Evolutionary conservation across 1,140 invertebrate genomes (phyloP), one percentile per base, ranked within the genome.

Genomic region (Temnothorax nylanderi): DNA sequence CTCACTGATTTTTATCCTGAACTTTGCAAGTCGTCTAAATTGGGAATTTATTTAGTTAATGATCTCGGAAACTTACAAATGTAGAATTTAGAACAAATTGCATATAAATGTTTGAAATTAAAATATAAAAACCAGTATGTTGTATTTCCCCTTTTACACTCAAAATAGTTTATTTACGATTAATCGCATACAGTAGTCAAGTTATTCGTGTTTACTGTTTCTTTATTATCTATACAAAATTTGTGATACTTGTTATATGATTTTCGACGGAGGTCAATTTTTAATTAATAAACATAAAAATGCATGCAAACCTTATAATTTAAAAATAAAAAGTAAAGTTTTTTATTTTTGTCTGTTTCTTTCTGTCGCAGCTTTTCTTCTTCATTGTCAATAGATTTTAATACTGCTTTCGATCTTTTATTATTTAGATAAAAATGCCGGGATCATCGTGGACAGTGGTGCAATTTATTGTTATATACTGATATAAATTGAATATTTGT

Each of bases 51-150:
- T 44, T 44, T 67, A 44, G n/a, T 67, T 3, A 13, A 44, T 67
- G 13, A 67, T 67, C n/a, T 21, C n/a, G 37, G n/a, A 67, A 67
- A 67, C 10, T 67, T 67, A 21, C n/a, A 67, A 11, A 13, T 13
- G 26, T 65, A 18, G 64, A 65, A 65, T 4, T 41, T 65, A 65
- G 18, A 65, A 10, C 37, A 44, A 67, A 67, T 67, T 67, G 37
- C 37, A 13, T 21, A 67, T 13, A 67, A 67, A 67, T 67, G 10
- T 67, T 67, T 67, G 44, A 67, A 67, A 67, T 67, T n/a, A 58
- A 26, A 58, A 58, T 58, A 26, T 58, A 58, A 58, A 58, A 11
- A 26, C 26, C 56, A 26, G 0, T 21, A 58, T 58, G 56, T 58
- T 58, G 10, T 26, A 1, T 58, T n/a, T 65, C 16, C 16, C 6